A percentile compares a stretch with the other conserved stretches of the same genome.
These are phyloP conservation scores for Gymnosoma rotundatum DNA, from an alignment of 2,888 invertebrate genomes.

Conservation along the genomic window DNA sequence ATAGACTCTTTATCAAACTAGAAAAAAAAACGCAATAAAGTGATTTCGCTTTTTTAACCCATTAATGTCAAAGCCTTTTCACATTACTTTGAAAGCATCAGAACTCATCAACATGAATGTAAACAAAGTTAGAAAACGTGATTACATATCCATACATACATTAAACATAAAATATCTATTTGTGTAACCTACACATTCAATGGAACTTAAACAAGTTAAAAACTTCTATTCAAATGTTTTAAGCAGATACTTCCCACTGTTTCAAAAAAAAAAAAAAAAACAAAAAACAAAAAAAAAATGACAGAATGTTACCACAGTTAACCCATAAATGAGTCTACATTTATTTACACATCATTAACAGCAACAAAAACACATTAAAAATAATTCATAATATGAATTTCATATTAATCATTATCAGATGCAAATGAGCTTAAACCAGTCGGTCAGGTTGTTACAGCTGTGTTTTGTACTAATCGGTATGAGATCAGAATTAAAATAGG, in stretches of 20 bases:
- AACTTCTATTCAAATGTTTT: slow-evolving; percentile 42
- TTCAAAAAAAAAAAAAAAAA: too few relatives aligned
- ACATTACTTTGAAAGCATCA: not conserved
- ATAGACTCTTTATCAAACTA: too few relatives aligned
- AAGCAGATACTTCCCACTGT: slow-evolving; percentile 35
- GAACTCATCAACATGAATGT: slow-evolving; percentile 1
- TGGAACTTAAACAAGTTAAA: not conserved
- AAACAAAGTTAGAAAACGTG: slow-evolving; percentile 27
- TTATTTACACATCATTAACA: slow-evolving; percentile 9
- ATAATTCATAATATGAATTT: too few relatives aligned
- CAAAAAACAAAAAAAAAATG: too few relatives aligned
- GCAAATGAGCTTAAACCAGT: slow-evolving; percentile 43
- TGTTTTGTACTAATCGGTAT: not conserved
- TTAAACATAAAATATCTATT: not conserved
- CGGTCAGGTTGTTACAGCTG: slow-evolving; percentile 23
- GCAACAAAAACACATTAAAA: not conserved
- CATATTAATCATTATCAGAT: slow-evolving; percentile 4
- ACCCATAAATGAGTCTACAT: not conserved
- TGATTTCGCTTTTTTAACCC: slow-evolving; percentile 32
- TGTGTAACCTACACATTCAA: too few relatives aligned
- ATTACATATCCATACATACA: slow-evolving; percentile 3
- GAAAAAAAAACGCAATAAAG: too few relatives aligned
- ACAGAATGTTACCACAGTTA: slow-evolving; percentile 8
- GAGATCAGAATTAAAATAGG: not conserved
- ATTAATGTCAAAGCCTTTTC: slow-evolving; percentile 57